Conservation (phyloP, 2,113 vertebrate species). For the Oreochromis tanganicae region DNA sequence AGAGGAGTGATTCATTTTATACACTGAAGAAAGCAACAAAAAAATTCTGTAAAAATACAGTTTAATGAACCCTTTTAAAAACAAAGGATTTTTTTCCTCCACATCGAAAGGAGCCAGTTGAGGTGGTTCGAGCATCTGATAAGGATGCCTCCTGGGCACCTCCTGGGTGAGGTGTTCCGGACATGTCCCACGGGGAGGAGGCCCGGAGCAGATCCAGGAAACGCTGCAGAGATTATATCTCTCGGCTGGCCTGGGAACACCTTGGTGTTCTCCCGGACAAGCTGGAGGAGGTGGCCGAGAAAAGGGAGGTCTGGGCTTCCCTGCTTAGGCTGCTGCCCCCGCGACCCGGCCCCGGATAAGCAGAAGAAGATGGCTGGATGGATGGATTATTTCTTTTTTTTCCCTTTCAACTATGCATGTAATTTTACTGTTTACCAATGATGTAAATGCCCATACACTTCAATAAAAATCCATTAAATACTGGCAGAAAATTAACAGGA, state of each 20-base stretch:
- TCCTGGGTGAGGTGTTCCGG: neutral
- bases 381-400: neutral
- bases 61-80: neutral
- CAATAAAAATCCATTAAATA: neutral
- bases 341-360: neutral
- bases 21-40: neutral
- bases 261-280: neutral
- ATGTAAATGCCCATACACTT: neutral
- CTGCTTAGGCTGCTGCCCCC: neutral
- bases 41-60: neutral
- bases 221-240: neutral
- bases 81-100: neutral
- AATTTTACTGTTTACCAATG: neutral
- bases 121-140: neutral
- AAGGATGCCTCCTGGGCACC: neutral
- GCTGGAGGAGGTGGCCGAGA: neutral
- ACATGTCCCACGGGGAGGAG: neutral
- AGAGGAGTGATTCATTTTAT: neutral
- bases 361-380: neutral
- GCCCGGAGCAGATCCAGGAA: neutral
- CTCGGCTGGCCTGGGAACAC: neutral
- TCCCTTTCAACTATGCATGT: rapidly evolving
- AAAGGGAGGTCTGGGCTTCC: neutral
- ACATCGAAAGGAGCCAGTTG: neutral
- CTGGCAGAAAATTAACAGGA: neutral